These are phyloP conservation scores for Habroteleia sp. DNA, from an alignment of 2,888 invertebrate species.

Conservation along the genomic window DNA sequence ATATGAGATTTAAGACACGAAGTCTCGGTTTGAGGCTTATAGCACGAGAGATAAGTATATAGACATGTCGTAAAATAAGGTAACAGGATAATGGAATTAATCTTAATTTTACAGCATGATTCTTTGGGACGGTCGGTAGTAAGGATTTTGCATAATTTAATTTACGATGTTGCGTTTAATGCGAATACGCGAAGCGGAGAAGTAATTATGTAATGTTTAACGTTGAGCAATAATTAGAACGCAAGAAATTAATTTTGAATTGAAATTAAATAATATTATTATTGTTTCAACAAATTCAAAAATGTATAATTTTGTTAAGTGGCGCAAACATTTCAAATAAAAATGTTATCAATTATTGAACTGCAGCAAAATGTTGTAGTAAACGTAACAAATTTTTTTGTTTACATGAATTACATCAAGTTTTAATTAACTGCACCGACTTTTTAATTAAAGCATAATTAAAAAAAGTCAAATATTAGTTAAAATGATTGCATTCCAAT, in stretches of 20 bases:
- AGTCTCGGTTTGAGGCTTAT: conserved; percentile 16
- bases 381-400: too few relatives aligned
- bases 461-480: too few relatives aligned
- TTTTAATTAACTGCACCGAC: too few relatives aligned
- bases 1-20: conserved; percentile 19
- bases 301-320: too few relatives aligned
- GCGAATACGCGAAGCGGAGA: neutral
- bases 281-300: too few relatives aligned
- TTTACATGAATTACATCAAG: too few relatives aligned
- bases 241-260: neutral
- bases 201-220: conserved; percentile 2
- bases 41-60: conserved; percentile 12
- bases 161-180: conserved; percentile 17
- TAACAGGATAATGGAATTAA: conserved; percentile 20
- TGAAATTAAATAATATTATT: too few relatives aligned
- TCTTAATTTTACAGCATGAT: conserved; percentile 6
- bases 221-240: conserved; percentile 7
- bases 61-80: conserved; percentile 12
- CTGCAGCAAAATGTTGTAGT: too few relatives aligned
- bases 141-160: conserved; percentile 24
- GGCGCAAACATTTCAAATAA: too few relatives aligned
- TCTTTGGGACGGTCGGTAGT: neutral
- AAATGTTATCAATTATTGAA: too few relatives aligned
- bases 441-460: too few relatives aligned
- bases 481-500: too few relatives aligned